These are phyloP conservation scores for Tupaia tana DNA, from an alignment of 2,113 vertebrate species.

Conservation along the genomic window DNA sequence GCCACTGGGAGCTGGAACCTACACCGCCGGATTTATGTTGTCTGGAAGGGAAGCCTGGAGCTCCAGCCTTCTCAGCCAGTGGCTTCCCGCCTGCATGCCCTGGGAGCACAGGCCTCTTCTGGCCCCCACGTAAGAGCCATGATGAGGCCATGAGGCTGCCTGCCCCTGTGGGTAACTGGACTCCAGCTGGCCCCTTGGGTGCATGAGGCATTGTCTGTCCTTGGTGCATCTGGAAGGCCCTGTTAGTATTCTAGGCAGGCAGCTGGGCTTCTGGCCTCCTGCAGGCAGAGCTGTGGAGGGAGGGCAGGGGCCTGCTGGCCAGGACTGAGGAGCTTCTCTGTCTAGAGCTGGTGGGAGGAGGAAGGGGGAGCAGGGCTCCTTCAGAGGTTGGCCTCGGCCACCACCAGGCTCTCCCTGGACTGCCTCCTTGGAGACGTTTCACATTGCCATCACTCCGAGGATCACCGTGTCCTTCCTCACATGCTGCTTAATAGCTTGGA, in stretches of 20 bases:
- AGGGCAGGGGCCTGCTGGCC: background rate
- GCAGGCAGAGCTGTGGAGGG: background rate
- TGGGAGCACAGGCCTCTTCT: slow-evolving; percentile 67
- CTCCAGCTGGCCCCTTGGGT: slow-evolving; percentile 26
- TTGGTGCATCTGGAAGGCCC: background rate
- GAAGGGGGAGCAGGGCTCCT: background rate
- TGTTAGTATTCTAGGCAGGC: slow-evolving; percentile 50
- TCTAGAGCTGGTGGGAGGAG: background rate
- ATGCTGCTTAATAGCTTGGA: background rate
- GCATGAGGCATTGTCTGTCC: background rate
- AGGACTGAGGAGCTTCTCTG: background rate
- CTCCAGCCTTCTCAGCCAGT: slow-evolving; percentile 44
- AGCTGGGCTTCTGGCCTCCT: background rate
- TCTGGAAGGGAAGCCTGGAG: slow-evolving; percentile 73
- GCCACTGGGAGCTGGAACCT: slow-evolving; percentile 29
- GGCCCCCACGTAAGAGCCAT: slow-evolving; percentile 56
- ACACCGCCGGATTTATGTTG: slow-evolving; percentile 71
- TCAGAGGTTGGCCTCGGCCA: background rate
- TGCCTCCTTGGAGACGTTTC: background rate
- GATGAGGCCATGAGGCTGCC: slow-evolving; percentile 38
- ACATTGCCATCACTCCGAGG: background rate
- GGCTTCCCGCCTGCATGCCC: background rate
- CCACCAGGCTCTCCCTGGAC: background rate
- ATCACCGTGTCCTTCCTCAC: fast-evolving
- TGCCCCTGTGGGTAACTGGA: slow-evolving; percentile 14